Evolutionary conservation across 1,140 invertebrate species (phyloP), one percentile per base, ranked within the genome.

Genomic region (Amyelois transitella): DNA sequence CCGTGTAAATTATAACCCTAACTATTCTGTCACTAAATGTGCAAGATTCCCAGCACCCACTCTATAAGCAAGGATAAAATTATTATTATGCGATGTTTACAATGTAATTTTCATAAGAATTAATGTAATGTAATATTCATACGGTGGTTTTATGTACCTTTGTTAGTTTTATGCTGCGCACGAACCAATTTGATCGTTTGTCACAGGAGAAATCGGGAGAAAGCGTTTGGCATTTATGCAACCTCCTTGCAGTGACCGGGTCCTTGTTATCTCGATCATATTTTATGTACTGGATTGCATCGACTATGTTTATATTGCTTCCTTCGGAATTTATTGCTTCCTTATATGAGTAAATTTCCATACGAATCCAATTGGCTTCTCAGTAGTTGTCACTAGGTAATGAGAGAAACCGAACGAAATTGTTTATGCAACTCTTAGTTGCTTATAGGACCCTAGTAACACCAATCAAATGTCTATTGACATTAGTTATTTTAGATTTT

Each of bases 351-450:
- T 8, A 6, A 4, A 28, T 28, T 28, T 28, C 25, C 25, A 4
- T 8, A 5, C 7, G 12, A 12, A 28, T 8, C 25, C 25, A 28
- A 28, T 28, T 2, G 7, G 25, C 25, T 8, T 6, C n/a, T n/a
- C n/a, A n/a, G n/a, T n/a, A n/a, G 7, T 28, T 28, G 25, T 28
- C 25, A 28, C 25, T 12, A 12, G 12, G 25, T 8, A 4, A 28
- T 12, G 12, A 12, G 25, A 8, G 25, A 28, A 28, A 28, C 12
- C 25, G 20, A 53, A 64, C 59, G 67, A 70, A 70, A 70, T 61
- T 48, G 61, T 62, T 70, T 70, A 55, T 61, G 64, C 64, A 70
- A 70, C 51, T 18, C 38, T 43, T 45, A 10, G 25, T 12, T 8
- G 25, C 1, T 3, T 1, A 10, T 28, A 12, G 2, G 25, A 10